These are phyloP conservation scores for Tokudaia tokunoshimensis DNA, from an alignment of 2,797 vertebrate genomes.

Conservation along the genomic window DNA sequence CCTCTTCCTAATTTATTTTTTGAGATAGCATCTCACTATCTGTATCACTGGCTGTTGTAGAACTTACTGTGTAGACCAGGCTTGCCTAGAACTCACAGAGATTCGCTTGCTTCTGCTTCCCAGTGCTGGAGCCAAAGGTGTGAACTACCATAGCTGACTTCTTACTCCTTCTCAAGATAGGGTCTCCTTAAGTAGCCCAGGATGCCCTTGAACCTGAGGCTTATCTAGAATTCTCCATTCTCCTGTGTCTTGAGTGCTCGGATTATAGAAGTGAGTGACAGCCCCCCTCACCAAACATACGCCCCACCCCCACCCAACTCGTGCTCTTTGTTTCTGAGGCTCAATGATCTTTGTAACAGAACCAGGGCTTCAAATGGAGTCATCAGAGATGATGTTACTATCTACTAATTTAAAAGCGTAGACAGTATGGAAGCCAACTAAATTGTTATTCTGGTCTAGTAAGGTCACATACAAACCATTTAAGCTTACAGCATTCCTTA, in stretches of 20 bases:
- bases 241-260: neutral
- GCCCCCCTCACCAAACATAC: neutral
- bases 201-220: neutral
- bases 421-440: slow-evolving; percentile 19
- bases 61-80: neutral
- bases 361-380: slow-evolving; percentile 56
- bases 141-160: neutral
- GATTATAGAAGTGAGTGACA: neutral
- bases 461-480: slow-evolving; percentile 66
- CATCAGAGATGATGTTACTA: slow-evolving; percentile 52
- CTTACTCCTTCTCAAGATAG: neutral
- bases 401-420: slow-evolving; percentile 67
- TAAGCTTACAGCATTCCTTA: slow-evolving; percentile 35
- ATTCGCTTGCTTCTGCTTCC: neutral
- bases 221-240: neutral
- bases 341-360: neutral
- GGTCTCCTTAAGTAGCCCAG: neutral
- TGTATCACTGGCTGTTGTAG: neutral
- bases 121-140: neutral
- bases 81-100: neutral
- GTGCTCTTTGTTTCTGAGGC: slow-evolving; percentile 73
- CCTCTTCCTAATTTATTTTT: neutral
- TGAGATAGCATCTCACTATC: neutral
- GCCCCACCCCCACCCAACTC: neutral
- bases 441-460: slow-evolving; percentile 61